Conservation (phyloP, 1,140 invertebrate genomes). For the Drosophila novamexicana region DNA sequence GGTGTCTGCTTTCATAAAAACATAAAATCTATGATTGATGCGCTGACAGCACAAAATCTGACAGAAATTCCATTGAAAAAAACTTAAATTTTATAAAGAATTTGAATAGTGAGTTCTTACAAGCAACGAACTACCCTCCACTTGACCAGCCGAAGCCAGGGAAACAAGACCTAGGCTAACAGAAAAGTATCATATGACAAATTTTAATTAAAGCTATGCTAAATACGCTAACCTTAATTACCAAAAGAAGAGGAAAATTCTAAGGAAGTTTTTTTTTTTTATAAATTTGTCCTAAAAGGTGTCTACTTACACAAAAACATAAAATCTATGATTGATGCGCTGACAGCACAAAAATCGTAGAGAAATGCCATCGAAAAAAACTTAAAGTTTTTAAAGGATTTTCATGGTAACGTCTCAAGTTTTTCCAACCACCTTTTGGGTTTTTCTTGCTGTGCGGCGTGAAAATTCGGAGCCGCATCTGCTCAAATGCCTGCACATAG, state of each 20-base stretch:
- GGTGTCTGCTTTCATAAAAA: constrained; percentile 53
- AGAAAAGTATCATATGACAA: constrained; percentile 62
- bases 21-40: constrained; percentile 78
- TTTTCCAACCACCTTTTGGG: constrained; percentile 56
- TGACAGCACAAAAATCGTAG: constrained; percentile 38
- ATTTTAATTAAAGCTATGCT: constrained; percentile 54
- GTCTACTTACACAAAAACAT: constrained; percentile 60
- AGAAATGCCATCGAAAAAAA: constrained; percentile 25
- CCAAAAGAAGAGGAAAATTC: not conserved
- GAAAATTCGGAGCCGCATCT: constrained; percentile 44
- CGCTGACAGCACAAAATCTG: constrained; percentile 42
- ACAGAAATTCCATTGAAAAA: constrained; percentile 13
- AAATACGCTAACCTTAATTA: constrained; percentile 46
- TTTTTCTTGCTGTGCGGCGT: not conserved
- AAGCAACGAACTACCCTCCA: constrained; percentile 38
- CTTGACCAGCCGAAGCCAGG: not conserved
- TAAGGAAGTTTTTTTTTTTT: constrained; percentile 21
- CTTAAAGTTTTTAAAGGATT: constrained; percentile 38
- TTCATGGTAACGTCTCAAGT: constrained; percentile 26
- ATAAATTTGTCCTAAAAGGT: constrained; percentile 43
- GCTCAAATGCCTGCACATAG: constrained; percentile 20
- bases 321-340: constrained; percentile 74
- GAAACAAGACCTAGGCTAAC: not conserved
- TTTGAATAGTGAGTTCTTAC: constrained; percentile 44
- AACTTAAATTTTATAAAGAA: constrained; percentile 30